A percentile compares a stretch with the other conserved stretches of the same genome.
Evolutionary conservation across 2,888 invertebrate species (phyloP).

Genomic region (Muscina levida): DNA sequence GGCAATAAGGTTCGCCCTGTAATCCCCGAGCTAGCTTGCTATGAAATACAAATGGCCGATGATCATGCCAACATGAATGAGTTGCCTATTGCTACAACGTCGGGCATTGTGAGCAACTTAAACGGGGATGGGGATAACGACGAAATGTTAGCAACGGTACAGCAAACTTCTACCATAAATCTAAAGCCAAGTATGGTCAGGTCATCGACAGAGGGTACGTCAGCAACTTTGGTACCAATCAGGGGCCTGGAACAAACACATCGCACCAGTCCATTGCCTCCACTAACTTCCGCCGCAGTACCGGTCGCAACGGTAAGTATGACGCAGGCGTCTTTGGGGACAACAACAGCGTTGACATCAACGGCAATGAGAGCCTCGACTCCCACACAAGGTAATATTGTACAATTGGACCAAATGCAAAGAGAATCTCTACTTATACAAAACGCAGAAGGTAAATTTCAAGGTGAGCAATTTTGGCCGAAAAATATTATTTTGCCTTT

Average conservation of each 20-base stretch:
- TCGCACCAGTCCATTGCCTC: conserved; percentile 44
- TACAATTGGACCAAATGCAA: conserved; percentile 73
- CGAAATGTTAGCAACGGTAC: conserved; percentile 31
- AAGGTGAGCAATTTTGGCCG: conserved; percentile 74
- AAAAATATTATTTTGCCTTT: background rate
- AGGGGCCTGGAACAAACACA: conserved; percentile 47
- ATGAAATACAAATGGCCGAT: conserved; percentile 81
- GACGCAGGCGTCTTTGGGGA: conserved; percentile 57
- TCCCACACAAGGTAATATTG: conserved; percentile 66
- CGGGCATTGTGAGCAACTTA: conserved; percentile 39
- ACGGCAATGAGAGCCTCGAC: conserved; percentile 41
- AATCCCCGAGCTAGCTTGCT: conserved; percentile 84
- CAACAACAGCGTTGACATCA: conserved; percentile 47
- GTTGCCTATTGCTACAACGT: conserved; percentile 65
- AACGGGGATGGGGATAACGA: background rate
- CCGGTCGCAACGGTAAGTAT: conserved; percentile 52
- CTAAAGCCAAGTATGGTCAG: conserved; percentile 14
- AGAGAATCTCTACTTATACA: conserved; percentile 75
- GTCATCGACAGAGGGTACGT: conserved; percentile 18
- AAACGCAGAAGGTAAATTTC: conserved; percentile 76
- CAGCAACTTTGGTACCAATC: conserved; percentile 46
- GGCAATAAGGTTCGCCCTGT: conserved; percentile 87
- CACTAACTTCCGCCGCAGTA: conserved; percentile 50
- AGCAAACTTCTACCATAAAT: conserved; percentile 22
- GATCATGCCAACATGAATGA: conserved; percentile 69